phyloP scores from a whole-genome alignment of 2,888 invertebrate genomes.

The Netelia melanura region DNA sequence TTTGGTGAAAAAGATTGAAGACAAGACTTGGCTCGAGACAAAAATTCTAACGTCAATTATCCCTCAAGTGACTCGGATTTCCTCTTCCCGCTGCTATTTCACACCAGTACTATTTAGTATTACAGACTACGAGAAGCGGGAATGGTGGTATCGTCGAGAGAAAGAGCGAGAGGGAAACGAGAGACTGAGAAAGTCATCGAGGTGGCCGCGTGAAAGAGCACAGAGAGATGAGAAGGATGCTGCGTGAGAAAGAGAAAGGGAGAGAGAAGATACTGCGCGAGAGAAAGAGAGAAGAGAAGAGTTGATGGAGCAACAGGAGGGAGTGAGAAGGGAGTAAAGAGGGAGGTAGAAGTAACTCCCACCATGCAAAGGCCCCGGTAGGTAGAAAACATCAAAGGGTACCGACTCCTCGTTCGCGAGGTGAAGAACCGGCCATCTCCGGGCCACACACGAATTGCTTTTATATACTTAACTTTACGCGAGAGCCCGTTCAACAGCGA shows the following conservation, averaged over 20 bases:
- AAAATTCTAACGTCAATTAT: constrained; percentile 39
- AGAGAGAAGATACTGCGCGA: constrained; percentile 38
- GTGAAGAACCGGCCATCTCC: constrained; percentile 85
- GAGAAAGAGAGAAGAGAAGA: constrained; percentile 47
- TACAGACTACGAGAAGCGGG: constrained; percentile 47
- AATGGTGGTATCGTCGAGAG: constrained; percentile 47
- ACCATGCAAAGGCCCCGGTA: constrained; percentile 77
- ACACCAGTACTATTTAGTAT: constrained; percentile 41
- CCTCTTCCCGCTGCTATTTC: constrained; percentile 9
- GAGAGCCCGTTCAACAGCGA: constrained; percentile 22
- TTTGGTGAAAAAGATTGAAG: neutral
- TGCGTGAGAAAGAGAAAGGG: constrained; percentile 40
- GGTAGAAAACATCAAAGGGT: constrained; percentile 83
- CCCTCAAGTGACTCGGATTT: constrained; percentile 49
- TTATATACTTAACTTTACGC: constrained; percentile 83
- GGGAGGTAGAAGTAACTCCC: constrained; percentile 75
- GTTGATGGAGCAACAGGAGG: constrained; percentile 43
- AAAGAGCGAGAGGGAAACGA: neutral
- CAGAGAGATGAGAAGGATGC: constrained; percentile 53
- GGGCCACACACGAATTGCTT: constrained; percentile 85
- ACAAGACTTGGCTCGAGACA: neutral
- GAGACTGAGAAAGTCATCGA: constrained; percentile 61
- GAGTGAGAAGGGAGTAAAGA: constrained; percentile 68
- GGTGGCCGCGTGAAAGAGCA: constrained; percentile 56
- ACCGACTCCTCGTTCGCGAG: constrained; percentile 85